Percentiles rank a stretch among this genome's conserved stretches.
These are phyloP conservation scores for Zootermopsis nevadensis DNA, from an alignment of 2,888 invertebrate species.

Conservation along the genomic window DNA sequence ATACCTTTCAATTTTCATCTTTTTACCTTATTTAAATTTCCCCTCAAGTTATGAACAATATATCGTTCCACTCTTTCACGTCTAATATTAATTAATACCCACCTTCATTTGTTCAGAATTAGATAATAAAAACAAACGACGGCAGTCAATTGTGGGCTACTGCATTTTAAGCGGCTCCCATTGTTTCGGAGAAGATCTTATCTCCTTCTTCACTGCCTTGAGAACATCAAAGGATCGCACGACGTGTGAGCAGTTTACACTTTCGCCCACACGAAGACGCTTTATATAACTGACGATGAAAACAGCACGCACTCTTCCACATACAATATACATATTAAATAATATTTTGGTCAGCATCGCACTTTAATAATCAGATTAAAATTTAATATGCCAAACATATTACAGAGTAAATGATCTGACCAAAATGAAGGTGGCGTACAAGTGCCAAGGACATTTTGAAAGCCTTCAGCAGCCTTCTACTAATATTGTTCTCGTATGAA, in stretches of 20 bases:
- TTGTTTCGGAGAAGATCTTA: too few relatives aligned
- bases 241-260: neutral
- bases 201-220: too few relatives aligned
- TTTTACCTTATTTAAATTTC: neutral
- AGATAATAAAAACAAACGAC: too few relatives aligned
- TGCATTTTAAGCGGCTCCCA: too few relatives aligned
- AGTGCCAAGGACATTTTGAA: neutral
- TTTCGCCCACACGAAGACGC: neutral
- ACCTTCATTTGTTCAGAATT: neutral
- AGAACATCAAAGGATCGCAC: neutral
- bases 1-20: neutral
- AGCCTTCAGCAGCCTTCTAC: neutral
- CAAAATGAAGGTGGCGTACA: neutral
- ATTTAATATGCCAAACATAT: neutral
- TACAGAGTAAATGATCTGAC: neutral
- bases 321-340: neutral
- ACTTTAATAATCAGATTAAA: neutral
- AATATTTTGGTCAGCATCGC: neutral
- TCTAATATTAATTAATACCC: neutral
- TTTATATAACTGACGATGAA: slow-evolving; percentile 8
- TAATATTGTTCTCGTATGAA: neutral
- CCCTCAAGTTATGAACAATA: neutral
- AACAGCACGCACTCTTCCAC: neutral
- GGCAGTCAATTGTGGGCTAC: too few relatives aligned
- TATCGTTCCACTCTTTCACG: neutral